Evolutionary conservation across 2,888 invertebrate species (phyloP).

Genomic region (Tenthredo amoena): DNA sequence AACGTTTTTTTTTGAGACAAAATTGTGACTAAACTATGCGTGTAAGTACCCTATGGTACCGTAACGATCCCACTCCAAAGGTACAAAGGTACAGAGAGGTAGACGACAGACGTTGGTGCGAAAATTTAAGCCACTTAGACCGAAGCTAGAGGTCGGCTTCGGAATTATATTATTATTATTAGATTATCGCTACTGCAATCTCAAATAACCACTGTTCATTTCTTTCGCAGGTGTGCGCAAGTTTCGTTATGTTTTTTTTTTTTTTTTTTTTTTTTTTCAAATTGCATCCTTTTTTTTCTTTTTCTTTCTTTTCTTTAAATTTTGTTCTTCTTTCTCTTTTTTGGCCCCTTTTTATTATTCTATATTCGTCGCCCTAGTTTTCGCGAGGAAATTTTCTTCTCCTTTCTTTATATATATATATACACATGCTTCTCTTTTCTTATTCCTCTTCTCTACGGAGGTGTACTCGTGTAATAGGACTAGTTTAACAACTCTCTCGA

Average conservation of each 20-base stretch:
- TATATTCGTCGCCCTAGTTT: background rate
- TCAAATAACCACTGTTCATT: background rate
- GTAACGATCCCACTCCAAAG: background rate
- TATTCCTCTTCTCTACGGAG: background rate
- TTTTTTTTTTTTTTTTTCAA: background rate
- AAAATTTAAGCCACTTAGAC: constrained; percentile 43
- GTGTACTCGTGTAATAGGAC: background rate
- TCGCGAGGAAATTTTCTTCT: background rate
- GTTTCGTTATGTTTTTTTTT: background rate
- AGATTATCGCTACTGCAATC: constrained; percentile 17
- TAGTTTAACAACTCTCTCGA: background rate
- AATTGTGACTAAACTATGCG: background rate
- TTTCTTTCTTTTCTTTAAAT: background rate
- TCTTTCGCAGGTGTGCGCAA: background rate
- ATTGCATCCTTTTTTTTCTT: background rate
- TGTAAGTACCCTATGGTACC: background rate
- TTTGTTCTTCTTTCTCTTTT: background rate
- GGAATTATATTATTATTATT: constrained; percentile 41
- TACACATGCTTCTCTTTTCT: background rate
- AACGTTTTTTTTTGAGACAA: background rate
- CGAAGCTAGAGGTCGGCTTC: constrained; percentile 38
- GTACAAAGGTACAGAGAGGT: background rate
- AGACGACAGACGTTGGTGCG: constrained; percentile 33
- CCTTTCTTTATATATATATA: background rate
- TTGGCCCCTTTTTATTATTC: background rate